A percentile compares a stretch with the other conserved stretches of the same genome.
Conservation (phyloP, 1,140 invertebrate genomes). For the Euglossa dilemma region DNA sequence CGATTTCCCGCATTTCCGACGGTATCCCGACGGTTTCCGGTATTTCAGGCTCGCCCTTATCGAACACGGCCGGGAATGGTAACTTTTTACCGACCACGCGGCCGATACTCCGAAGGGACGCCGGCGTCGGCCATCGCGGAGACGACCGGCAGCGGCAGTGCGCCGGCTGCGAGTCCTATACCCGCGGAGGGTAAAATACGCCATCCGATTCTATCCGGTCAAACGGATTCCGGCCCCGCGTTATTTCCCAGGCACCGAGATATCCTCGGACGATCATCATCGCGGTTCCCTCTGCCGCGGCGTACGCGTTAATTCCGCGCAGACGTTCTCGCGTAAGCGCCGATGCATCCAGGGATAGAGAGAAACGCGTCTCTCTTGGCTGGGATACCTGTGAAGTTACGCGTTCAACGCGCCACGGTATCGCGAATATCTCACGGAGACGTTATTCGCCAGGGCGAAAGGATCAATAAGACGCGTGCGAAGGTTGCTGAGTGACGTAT, state of each 20-base stretch:
- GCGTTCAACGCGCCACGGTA: not conserved
- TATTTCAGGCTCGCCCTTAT: not conserved
- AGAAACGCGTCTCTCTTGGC: not conserved
- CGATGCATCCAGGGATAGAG: too few species aligned
- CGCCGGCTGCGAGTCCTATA: conserved; percentile 32
- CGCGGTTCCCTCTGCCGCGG: not conserved
- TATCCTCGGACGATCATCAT: not conserved
- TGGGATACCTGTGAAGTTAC: not conserved
- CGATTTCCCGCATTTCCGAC: not conserved
- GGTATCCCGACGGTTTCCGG: too few species aligned
- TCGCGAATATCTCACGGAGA: not conserved
- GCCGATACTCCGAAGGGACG: not conserved
- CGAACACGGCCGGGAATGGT: not conserved
- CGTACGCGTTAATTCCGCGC: conserved; percentile 30
- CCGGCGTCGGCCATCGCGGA: not conserved
- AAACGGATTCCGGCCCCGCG: not conserved
- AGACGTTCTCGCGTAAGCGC: not conserved
- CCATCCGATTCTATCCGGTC: not conserved
- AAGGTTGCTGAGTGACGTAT: not conserved
- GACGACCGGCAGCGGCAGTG: too few species aligned
- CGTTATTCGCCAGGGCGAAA: conserved; percentile 13
- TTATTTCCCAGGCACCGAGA: not conserved
- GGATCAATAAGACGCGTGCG: conserved; percentile 38
- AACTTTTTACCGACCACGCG: too few species aligned
- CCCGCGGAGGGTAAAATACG: conserved; percentile 44